Base-by-base conservation (phyloP, 2,797 vertebrate species). In the Xenopus petersii region DNA sequence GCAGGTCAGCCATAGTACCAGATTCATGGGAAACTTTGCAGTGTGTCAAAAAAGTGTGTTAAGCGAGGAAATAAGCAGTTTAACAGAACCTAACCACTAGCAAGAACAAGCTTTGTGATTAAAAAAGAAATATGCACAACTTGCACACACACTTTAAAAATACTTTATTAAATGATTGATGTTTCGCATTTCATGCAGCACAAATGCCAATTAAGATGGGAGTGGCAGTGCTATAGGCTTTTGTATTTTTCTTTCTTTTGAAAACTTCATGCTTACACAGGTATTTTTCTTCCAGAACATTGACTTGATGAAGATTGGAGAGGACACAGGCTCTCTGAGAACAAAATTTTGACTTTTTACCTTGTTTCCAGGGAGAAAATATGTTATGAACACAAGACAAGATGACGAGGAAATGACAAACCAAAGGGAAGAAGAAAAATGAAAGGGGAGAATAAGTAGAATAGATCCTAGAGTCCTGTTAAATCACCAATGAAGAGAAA, bases 341-440 rank as follows among this genome's bases (percentile, higher is more conserved):
- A 65, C 54, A 70, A 15, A 56, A 48, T 64, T 33, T 9, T 56
- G 0, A 6, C 30, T 15, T 21, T 78, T 68, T 47, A 59, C 51
- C 62, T 59, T 36, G 51, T 21, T 30, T 51, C 59, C 54, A 26
- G 48, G 71, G 9, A 24, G 46, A 70, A 81, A 72, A 80, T 55
- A 62, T 0, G 0, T 81, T 87, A 82, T 71, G 70, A 82, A 82
- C 71, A 87, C 77, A 82, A 82, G 80, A 56, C 30, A 71, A 81
- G 82, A 84, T 81, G 73, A 85, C 77, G 70, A 70, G 71, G 12
- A n/a, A 79, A 75, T 62, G 26, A 83, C 88, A 90, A 86, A 86
- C 82, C 80, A 77, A 76, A 72, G 81, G 86, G 74, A 21, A 49
- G 48, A n/a, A 33, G 12, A 69, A 36, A 58, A n/a, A 30, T 47